A percentile compares a stretch with the other conserved stretches of the same genome.
Evolutionary conservation across 37 sponge, comb jelly and placozoan species (phyloP).

Genomic region (Diacarnus erythraeanus): DNA sequence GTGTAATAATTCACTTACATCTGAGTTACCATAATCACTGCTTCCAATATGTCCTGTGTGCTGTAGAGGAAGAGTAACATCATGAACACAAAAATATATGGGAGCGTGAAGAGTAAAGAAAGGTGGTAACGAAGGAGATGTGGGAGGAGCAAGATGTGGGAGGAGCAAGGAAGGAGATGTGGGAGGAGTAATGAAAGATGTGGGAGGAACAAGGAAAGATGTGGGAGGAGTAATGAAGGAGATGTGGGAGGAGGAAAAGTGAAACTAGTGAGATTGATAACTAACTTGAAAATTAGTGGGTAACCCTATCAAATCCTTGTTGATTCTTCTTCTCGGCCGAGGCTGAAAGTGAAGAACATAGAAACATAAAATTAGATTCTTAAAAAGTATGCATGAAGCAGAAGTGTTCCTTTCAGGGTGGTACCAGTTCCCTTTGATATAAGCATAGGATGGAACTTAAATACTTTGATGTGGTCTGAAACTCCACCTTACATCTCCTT

Average conservation of each 20-base stretch:
- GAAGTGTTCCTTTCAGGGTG: background rate
- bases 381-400: background rate
- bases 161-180: background rate
- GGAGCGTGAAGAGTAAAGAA: background rate
- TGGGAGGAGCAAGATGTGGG: slow-evolving; percentile 1
- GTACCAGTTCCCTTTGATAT: background rate
- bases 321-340: slow-evolving; percentile 52
- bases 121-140: background rate
- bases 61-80: slow-evolving; percentile 19
- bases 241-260: background rate
- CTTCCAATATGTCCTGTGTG: slow-evolving; percentile 90
- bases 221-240: slow-evolving; percentile 13
- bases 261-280: background rate
- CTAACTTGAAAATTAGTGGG: slow-evolving; percentile 80
- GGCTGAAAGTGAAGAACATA: slow-evolving; percentile 17
- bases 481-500: too few relatives aligned
- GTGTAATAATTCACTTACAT: slow-evolving; percentile 80
- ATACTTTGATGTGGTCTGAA: too few relatives aligned
- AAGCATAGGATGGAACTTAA: background rate
- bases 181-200: background rate
- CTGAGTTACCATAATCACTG: slow-evolving; percentile 71
- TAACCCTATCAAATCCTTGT: slow-evolving; percentile 72
- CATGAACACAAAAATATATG: background rate
- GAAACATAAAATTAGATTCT: background rate
- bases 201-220: background rate